Base-by-base conservation (phyloP, 2,888 invertebrate species). In the Caprella mutica region DNA sequence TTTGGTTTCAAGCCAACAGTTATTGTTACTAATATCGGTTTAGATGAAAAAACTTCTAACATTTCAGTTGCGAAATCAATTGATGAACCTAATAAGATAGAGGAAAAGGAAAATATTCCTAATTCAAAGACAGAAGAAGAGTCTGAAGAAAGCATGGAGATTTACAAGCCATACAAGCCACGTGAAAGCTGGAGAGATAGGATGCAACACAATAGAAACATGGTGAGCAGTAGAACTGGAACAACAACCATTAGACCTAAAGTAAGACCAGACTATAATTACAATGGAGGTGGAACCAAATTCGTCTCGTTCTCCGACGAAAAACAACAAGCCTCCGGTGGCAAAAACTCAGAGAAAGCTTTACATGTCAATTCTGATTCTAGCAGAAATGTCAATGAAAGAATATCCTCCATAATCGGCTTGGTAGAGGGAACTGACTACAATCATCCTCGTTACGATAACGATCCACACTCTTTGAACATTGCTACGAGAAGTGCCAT, bases 401-500 rank as follows among this genome's bases (percentile, higher is more conserved):
- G 48, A 27, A 21, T 30, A 48, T 48, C 48, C 17, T 30, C 48
- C 21, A 30, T 48, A 19, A 17, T 48, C 3, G 48, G 48, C 2
- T 26, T 48, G 9, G 30, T 30, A 9, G 48, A 48, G 21, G 48
- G 48, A 8, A 48, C 48, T 29, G 24, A 27, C 8, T 48, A 30
- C 48, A 30, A 48, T 17, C 48, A 48, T 17, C 48, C 48, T 17
- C 24, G 48, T 6, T 48, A 48, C 30, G 48, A 48, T 30, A 17
- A 30, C 9, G 52, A 57, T 56, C 57, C 63, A 5, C 30, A 59
- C 35, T 30, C 54, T 17, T 35, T 60, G 38, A 56, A 58, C 24
- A 51, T 60, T 24, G 57, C 60, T 17, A 60, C 64, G 3, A 60
- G 57, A 42, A 64, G 64, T 33, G 64, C 64, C 5, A 64, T 64